These are phyloP conservation scores for Ganaspis sp. DNA, from an alignment of 1,140 invertebrate species.

Conservation along the genomic window DNA sequence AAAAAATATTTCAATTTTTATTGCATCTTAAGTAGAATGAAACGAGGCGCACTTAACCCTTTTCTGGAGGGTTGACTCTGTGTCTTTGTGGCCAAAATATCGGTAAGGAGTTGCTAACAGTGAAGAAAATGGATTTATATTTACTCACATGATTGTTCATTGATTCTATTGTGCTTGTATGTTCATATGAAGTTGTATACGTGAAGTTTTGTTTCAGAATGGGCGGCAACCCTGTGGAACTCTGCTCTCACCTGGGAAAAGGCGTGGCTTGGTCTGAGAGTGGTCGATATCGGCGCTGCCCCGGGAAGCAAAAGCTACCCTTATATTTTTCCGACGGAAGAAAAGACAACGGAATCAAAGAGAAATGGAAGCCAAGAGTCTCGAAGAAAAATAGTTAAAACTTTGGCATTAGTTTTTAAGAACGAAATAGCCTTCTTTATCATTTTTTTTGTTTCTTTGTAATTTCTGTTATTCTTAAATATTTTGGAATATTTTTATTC, in stretches of 20 bases:
- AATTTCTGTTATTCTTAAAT: too few relatives aligned
- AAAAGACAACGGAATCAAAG: not conserved
- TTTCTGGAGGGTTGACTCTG: not conserved
- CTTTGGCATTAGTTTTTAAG: too few relatives aligned
- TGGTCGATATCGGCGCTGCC: constrained; percentile 59
- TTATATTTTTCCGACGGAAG: constrained; percentile 17
- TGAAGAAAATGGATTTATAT: not conserved
- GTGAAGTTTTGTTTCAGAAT: constrained; percentile 38
- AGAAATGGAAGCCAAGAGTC: constrained; percentile 1
- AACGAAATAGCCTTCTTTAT: too few relatives aligned
- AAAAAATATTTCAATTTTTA: not conserved
- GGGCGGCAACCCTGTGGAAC: constrained; percentile 59
- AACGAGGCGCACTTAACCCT: not conserved
- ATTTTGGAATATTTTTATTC: too few relatives aligned
- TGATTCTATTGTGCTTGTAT: not conserved
- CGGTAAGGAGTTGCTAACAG: not conserved
- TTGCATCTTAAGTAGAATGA: not conserved
- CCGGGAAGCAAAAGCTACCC: constrained; percentile 53
- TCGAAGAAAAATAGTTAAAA: not conserved
- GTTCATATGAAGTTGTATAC: constrained; percentile 39
- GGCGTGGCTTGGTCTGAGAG: constrained; percentile 53
- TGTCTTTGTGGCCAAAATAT: constrained; percentile 17
- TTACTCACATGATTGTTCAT: not conserved
- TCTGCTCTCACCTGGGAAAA: constrained; percentile 61
- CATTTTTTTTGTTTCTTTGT: too few relatives aligned